Base-by-base conservation (phyloP, 92 coral and sea anemone genomes). In the Porites lobata region DNA sequence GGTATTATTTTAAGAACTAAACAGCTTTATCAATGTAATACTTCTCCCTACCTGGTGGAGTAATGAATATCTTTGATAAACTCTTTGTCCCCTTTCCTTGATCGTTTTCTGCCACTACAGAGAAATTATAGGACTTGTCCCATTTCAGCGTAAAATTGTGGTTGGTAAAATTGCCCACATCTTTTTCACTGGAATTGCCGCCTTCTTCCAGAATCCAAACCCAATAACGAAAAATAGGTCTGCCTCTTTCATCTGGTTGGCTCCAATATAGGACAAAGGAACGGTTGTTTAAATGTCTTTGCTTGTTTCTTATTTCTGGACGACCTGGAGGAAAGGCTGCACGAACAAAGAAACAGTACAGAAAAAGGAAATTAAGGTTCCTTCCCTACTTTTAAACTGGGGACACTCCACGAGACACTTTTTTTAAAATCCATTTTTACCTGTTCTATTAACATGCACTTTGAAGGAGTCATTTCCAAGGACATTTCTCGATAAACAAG, bases 311-410 rank as follows among this genome's bases (percentile, higher is more conserved):
- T 22, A 90, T 85, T 14, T 1, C 9, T 0, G 93, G 87, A 14
- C 74, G 26, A n/a, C 65, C 82, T 20, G 93, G 93, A 14, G 86
- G 84, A 74, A 90, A 90, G 9, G 87, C 93, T 90, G 67, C 21
- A 17, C 12, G 15, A 77, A 19, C 19, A 59, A 58, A 53, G 43
- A 38, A 38, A 38, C 47, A 38, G 47, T 38, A 7, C 4, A 38
- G 47, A 38, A 38, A 38, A 38, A 38, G 47, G 47, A 38, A 38
- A 38, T 38, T 4, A 38, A 38, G 47, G 47, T 4, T 38, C 47
- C 47, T 38, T 38, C 5, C 47, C 47, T 4, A 38, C 47, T 38
- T 38, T 38, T 38, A 38, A 38, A 38, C 7, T 38, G 0, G 47
- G 47, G 47, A 38, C 47, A 38, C 47, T 38, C 47, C 47, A 38